These are phyloP conservation scores for Tribolium freemani DNA, from an alignment of 2,888 invertebrate species.

Conservation along the genomic window DNA sequence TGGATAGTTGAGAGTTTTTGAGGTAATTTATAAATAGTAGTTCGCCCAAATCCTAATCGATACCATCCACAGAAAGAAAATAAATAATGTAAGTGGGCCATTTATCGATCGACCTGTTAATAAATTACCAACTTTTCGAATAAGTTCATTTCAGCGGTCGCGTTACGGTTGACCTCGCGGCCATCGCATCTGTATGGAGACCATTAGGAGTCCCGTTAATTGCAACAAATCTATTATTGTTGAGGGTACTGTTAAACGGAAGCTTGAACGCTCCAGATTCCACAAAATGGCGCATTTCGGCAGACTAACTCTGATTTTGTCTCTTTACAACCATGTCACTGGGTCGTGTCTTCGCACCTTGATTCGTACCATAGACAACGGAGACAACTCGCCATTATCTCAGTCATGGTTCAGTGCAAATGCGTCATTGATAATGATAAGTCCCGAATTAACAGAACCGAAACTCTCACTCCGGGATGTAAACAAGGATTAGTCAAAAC, in stretches of 20 bases:
- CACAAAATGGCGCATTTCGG: conserved; percentile 19
- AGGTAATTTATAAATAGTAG: background rate
- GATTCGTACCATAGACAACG: background rate
- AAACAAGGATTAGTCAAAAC: conserved; percentile 28
- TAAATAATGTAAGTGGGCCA: conserved; percentile 22
- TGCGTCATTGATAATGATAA: conserved; percentile 7
- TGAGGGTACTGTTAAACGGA: conserved; percentile 55
- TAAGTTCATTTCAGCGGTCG: conserved; percentile 27
- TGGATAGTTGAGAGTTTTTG: no score
- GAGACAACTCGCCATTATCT: background rate
- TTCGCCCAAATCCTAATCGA: background rate
- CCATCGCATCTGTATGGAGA: conserved; percentile 48
- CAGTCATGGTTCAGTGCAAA: background rate
- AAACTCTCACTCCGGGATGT: conserved; percentile 1
- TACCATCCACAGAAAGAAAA: background rate
- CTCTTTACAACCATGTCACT: conserved; percentile 8
- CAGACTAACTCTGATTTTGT: background rate
- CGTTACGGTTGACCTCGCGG: conserved; percentile 48
- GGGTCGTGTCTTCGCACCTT: conserved; percentile 1
- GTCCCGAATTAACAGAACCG: background rate
- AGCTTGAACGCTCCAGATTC: conserved; percentile 49
- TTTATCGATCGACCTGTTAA: conserved; percentile 22
- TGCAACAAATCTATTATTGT: conserved; percentile 55
- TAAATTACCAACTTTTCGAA: conserved; percentile 14
- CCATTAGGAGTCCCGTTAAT: conserved; percentile 52